Evolutionary conservation across 2,113 vertebrate species (phyloP).

Genomic region (Mandrillus leucophaeus): DNA sequence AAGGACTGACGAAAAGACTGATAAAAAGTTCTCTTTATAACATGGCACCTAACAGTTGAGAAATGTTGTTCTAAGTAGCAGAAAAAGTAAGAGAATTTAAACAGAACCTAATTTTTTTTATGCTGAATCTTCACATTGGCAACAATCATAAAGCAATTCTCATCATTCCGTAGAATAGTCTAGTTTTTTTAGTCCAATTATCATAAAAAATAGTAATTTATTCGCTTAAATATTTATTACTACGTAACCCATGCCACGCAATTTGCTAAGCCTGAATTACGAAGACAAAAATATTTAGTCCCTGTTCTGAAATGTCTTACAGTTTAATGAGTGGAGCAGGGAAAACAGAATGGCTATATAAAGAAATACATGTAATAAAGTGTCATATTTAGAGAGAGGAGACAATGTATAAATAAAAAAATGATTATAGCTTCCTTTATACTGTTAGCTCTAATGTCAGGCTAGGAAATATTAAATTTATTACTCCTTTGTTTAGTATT

Average conservation of each 20-base stretch:
- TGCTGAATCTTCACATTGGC: neutral
- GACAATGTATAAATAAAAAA: neutral
- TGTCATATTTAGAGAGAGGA: neutral
- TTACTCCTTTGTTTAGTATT: neutral
- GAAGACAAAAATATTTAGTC: neutral
- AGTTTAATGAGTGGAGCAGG: neutral
- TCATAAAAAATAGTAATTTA: neutral
- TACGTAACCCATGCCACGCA: neutral
- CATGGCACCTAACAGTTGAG: neutral
- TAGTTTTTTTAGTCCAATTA: neutral
- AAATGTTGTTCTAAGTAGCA: neutral
- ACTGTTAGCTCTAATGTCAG: neutral
- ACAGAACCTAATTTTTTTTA: neutral
- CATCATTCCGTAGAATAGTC: neutral
- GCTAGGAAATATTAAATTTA: neutral
- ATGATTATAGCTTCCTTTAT: neutral
- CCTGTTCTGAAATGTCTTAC: neutral
- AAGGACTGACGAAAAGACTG: neutral
- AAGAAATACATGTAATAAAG: neutral
- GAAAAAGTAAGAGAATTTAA: neutral
- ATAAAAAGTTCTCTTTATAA: neutral
- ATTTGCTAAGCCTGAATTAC: neutral
- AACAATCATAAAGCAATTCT: neutral
- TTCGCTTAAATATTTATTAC: neutral
- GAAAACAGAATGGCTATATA: neutral